Evolutionary conservation across 2,113 vertebrate genomes (phyloP).

Genomic region (Pangasianodon hypophthalmus): DNA sequence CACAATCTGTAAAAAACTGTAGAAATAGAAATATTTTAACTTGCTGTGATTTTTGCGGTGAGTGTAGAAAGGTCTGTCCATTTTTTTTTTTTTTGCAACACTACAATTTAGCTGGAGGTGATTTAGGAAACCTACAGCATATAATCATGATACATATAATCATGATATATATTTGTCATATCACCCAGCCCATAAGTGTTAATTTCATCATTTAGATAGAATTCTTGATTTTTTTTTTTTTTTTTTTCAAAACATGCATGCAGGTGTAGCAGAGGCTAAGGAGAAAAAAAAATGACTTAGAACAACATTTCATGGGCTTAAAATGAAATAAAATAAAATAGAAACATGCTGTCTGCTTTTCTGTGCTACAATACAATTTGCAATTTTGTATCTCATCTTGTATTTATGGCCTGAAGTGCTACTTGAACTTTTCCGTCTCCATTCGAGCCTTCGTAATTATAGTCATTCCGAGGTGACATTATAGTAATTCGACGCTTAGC

Average conservation of each 20-base stretch:
- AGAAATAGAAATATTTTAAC: not conserved
- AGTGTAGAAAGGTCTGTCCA: no score
- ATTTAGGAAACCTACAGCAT: no score
- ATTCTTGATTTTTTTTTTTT: no score
- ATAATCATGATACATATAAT: no score
- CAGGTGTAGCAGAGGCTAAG: not conserved
- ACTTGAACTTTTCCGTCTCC: conserved; percentile 11
- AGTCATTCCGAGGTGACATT: conserved; percentile 9
- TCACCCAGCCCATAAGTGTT: no score
- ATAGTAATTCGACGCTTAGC: not conserved
- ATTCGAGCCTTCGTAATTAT: conserved; percentile 20
- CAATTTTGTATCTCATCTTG: not conserved
- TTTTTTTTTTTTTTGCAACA: no score
- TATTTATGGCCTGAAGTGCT: not conserved
- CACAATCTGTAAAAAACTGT: not conserved
- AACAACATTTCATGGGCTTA: not conserved
- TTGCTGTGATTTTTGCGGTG: no score
- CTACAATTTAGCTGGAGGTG: no score
- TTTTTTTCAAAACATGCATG: no score
- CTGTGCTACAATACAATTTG: not conserved
- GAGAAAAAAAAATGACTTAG: not conserved
- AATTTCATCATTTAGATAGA: no score
- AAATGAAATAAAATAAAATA: not conserved
- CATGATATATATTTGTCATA: not conserved
- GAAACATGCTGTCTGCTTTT: not conserved